Base-by-base conservation (phyloP, 1,140 invertebrate species). In the Ephestia elutella region DNA sequence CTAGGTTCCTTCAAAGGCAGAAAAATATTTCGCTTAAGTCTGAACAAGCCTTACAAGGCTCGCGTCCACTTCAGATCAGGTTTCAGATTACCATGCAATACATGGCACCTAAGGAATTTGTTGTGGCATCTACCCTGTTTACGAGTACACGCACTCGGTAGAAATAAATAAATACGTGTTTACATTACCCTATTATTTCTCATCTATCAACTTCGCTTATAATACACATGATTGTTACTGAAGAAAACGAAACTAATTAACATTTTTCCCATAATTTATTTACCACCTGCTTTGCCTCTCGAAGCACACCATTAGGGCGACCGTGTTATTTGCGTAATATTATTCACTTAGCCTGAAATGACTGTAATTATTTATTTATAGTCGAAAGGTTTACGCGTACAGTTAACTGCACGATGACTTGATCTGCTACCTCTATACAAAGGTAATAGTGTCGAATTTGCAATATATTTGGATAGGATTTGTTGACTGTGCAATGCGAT, bases 71-170 rank as follows among this genome's bases (percentile, higher is more conserved):
- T 44, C 38, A 60, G 72, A 74, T 73, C 71, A 60, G 62, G 79
- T 73, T 75, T 65, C 74, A 65, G 68, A 65, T 70, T 75, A 70
- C 66, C 69, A 56, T 73, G 15, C 21, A 5, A 8, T 80, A 66
- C 61, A 66, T 73, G 73, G 76, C 70, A 50, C 61, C 56, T 2
- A 20, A 59, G 61, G 66, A 68, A 82, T 80, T 78, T 76, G 75
- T 74, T 66, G 62, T 66, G 57, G 54, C 65, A 70, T 65, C 65
- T 54, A 59, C 53, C 54, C 17, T 5, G 11, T 35, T 35, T 44
- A 15, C 13, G n/a, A 44, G 5, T 44, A 44, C 2, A 44, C 7
- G 15, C 5, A 15, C 2, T n/a, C n/a, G n/a, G n/a, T n/a, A n/a
- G n/a, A n/a, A 4, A 10, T 44, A 44, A 44, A 44, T 5, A 15